Conservation (phyloP, 2,888 invertebrate genomes). For the Stenchaetothrips biformis region DNA sequence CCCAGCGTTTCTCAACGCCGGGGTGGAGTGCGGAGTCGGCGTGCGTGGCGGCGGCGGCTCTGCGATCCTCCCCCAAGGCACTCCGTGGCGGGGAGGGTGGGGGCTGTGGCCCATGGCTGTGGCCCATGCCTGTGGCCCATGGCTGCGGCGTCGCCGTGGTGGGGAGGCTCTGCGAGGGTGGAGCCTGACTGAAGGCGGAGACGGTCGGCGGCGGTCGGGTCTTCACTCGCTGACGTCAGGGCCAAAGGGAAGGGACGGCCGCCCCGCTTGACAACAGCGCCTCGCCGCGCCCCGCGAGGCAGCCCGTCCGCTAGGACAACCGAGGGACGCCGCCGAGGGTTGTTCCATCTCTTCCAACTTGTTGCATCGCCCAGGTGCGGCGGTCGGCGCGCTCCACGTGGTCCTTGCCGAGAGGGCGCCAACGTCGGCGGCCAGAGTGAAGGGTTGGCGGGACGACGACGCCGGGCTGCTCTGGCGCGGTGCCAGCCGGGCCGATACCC, state of each 20-base stretch:
- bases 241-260: slow-evolving; percentile 43
- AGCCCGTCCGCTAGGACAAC: background rate
- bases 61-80: slow-evolving; percentile 27
- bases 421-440: slow-evolving; percentile 46
- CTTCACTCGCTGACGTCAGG: slow-evolving; percentile 55
- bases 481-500: background rate
- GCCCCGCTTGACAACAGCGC: slow-evolving; percentile 38
- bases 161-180: slow-evolving; percentile 36
- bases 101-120: slow-evolving; percentile 40
- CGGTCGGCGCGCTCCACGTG: background rate
- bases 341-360: background rate
- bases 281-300: slow-evolving; percentile 39
- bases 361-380: background rate
- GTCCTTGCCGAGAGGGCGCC: background rate
- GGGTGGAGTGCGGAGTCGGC: slow-evolving; percentile 31
- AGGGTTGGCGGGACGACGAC: slow-evolving; percentile 44
- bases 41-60: slow-evolving; percentile 36
- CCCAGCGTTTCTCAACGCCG: slow-evolving; percentile 17
- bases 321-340: background rate
- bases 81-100: slow-evolving; percentile 34
- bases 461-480: slow-evolving; percentile 49
- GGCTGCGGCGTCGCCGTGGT: slow-evolving; percentile 38
- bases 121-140: slow-evolving; percentile 42
- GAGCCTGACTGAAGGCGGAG: slow-evolving; percentile 41
- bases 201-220: slow-evolving; percentile 45